Evolutionary conservation across 2,797 vertebrate species (phyloP).

Genomic region (Atherinosoma microstoma): DNA sequence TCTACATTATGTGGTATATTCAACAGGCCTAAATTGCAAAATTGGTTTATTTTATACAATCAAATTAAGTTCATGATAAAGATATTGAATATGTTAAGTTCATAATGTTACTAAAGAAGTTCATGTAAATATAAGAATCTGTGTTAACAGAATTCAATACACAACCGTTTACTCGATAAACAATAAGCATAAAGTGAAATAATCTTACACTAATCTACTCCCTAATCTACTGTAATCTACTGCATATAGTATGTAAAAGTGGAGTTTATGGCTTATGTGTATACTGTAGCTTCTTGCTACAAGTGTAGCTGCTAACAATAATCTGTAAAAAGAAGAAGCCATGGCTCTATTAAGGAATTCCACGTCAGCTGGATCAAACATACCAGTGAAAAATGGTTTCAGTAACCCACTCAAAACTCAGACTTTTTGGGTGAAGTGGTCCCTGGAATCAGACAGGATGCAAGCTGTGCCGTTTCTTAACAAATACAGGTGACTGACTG

Average conservation of each 20-base stretch:
- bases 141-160: background rate
- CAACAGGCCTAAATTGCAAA: background rate
- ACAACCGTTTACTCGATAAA: background rate
- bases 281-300: background rate
- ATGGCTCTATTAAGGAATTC: background rate
- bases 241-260: background rate
- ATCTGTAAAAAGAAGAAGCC: background rate
- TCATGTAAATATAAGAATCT: background rate
- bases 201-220: background rate
- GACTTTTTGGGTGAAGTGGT: slow-evolving; percentile 3
- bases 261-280: background rate
- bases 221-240: background rate
- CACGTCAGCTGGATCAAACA: background rate
- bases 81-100: background rate
- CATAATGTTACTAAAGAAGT: background rate
- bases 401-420: background rate
- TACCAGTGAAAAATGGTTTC: background rate
- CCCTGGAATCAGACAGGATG: slow-evolving; percentile 1
- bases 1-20: background rate
- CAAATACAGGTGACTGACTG: slow-evolving; percentile 39
- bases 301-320: background rate
- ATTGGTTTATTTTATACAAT: background rate
- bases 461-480: slow-evolving; percentile 40
- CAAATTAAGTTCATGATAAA: background rate
- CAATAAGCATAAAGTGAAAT: background rate